Evolutionary conservation across 2,113 vertebrate species (phyloP).

Genomic region (cattle (Bos taurus)): ARS-UCD2.0 NC_037352.1:35859501-35860000

Average conservation of each 20-base stretch:
- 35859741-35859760: conserved; percentile 47
- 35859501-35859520: neutral
- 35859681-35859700: conserved; percentile 51
- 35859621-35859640: neutral
- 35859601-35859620: neutral
- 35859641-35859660: neutral
- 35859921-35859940: neutral
- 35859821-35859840: neutral
- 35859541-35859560: neutral
- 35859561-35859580: neutral
- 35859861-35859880: neutral
- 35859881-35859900: neutral
- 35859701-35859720: conserved; percentile 9
- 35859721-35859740: conserved; percentile 52
- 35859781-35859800: neutral
- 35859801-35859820: neutral
- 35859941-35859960: neutral
- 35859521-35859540: neutral
- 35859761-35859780: neutral
- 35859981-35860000: neutral
- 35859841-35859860: neutral
- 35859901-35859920: neutral
- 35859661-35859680: conserved; percentile 60
- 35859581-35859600: neutral
- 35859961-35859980: neutral